Evolutionary conservation across 2,888 invertebrate species (phyloP).

Genomic region (Acanthoscelides obtectus): DNA sequence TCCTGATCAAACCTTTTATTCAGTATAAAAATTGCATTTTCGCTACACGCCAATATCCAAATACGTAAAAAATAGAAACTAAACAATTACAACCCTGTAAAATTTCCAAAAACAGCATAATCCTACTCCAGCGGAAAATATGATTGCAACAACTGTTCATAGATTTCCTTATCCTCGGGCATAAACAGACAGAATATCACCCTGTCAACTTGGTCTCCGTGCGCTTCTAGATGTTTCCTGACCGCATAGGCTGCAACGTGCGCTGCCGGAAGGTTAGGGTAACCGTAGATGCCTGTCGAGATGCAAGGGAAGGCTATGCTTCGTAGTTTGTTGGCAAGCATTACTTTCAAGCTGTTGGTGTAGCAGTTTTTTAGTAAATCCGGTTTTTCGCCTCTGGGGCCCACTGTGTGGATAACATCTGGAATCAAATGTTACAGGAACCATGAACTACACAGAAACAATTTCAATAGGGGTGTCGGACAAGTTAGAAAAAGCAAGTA

Average conservation of each 20-base stretch:
- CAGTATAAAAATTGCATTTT: too few species aligned
- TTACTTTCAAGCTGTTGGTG: conserved; percentile 57
- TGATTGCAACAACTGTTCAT: conserved; percentile 64
- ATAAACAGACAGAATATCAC: conserved; percentile 79
- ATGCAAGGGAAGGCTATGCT: conserved; percentile 85
- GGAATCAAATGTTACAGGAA: conserved; percentile 39
- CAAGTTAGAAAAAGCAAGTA: too few species aligned
- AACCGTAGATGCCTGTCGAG: conserved; percentile 88
- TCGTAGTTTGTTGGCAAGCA: conserved; percentile 53
- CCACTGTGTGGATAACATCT: conserved; percentile 90
- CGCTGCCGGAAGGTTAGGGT: conserved; percentile 74
- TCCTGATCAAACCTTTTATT: too few species aligned
- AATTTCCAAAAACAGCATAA: not conserved
- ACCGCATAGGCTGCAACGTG: conserved; percentile 67
- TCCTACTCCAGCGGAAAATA: conserved; percentile 61
- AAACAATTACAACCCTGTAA: too few species aligned
- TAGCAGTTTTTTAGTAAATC: conserved; percentile 66
- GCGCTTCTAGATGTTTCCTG: conserved; percentile 58
- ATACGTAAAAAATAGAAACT: too few species aligned
- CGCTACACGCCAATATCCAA: too few species aligned
- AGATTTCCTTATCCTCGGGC: conserved; percentile 65
- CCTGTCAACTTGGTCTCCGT: conserved; percentile 57
- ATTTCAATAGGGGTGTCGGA: not conserved
- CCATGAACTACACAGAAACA: not conserved
- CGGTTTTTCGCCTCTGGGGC: conserved; percentile 71